Evolutionary conservation across 2,888 invertebrate species (phyloP), one percentile per base, ranked within the genome.

Genomic region (Drosophila anomelani): DNA sequence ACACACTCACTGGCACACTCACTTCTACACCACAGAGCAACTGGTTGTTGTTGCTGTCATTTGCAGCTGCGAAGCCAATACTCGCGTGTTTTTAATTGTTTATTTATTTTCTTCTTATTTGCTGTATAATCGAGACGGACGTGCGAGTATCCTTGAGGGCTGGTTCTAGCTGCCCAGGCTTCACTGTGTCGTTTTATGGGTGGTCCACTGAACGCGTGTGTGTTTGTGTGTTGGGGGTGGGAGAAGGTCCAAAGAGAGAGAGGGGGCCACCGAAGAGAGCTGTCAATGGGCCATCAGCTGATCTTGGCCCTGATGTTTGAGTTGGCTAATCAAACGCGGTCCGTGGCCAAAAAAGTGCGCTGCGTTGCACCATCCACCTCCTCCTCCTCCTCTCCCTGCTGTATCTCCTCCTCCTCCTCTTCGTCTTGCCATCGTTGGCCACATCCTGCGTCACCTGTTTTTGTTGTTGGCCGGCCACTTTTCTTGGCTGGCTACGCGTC

Each of bases 91-190:
- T 55, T 57, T 70, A 74, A 62, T 82, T 77, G 62, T 73, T 78
- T 69, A 61, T 73, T 56, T 56, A 54, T 39, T 34, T 57, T 57
- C 60, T 82, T 83, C 60, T 78, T 79, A 23, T 76, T 86, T 58
- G 88, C 91, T 91, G 91, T 90, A 91, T 92, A 88, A 91, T 92
- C 91, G 92, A 92, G 92, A 92, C 92, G 92, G 90, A 92, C 92
- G 84, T 79, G 49, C 51, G 51, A 38, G 68, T 57, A 80, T 84
- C 78, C 77, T 69, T 56, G 17, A 61, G 57, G 43, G 63, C 68
- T 82, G 55, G 79, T 77, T 71, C 70, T 54, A 71, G 61, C 53
- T 47, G 56, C 43, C 76, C 78, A 73, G 75, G 79, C 79, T 60
- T 59, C 84, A 79, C 76, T 80, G 68, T 63, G 61, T 59, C 69